Base-by-base conservation (phyloP, 2,113 vertebrate genomes). In the Sciurus niger region DNA sequence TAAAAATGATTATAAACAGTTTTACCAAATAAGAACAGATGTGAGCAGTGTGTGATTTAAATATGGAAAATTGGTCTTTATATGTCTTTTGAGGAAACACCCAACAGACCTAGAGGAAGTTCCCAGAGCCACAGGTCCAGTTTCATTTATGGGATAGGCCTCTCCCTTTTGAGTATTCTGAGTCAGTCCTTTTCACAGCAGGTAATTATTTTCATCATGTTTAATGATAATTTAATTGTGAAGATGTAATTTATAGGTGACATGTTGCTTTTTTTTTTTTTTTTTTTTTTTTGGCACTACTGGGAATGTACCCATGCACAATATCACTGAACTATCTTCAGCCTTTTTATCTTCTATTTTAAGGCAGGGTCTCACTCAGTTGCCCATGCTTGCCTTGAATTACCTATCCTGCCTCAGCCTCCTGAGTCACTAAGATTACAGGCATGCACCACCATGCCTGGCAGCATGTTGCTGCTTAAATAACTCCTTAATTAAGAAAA, bases 191-290 rank as follows among this genome's bases (percentile, higher is more conserved):
- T 95, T 93, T 85, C 48, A 82, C 28, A 51, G 17, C n/a, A 79
- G n/a, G 28, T 83, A 65, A 95, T 93, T 82, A 53, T 48, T 58
- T 55, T 79, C 40, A 40, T 40, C n/a, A 32, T 95, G 28, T 80
- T 84, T 88, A 68, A 67, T 65, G 68, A 63, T 63, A 70, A 60
- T 34, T 55, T 89, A 65, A 77, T 77, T 78, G 20, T 68, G 24
- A 84, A 85, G 53, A 82, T 83, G 22, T 40, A 88, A 77, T 53
- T 68, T 90, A 37, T 34, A 63, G 43, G 65, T 63, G 77, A 53
- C 70, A 40, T 55, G n/a, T 79, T 88, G n/a, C 12, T 89, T 43
- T 70, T 58, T 92, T 68, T 72, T 37, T 89, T 43, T 70, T 58
- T 92, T 68, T 72, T 37, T n/a, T 48, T 48, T 9, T 9, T 48